A percentile compares a stretch with the other conserved stretches of the same genome.
Evolutionary conservation across 1,140 invertebrate species (phyloP).

Genomic region (Drosophila obscura): DNA sequence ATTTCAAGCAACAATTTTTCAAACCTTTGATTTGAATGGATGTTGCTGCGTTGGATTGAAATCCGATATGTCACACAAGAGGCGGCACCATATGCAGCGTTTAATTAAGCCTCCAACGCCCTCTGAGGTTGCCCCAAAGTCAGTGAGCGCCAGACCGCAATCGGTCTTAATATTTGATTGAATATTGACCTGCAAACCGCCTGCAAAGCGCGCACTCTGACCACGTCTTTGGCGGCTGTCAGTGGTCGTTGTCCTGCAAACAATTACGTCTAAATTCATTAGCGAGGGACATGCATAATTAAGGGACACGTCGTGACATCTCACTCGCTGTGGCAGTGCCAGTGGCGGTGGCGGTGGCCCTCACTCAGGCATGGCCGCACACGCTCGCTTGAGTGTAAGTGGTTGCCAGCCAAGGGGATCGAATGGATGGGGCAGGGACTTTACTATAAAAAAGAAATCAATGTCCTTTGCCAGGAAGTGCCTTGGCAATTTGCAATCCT

Average conservation of each 20-base stretch:
- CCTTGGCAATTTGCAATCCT: conserved; percentile 82
- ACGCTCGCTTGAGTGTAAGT: background rate
- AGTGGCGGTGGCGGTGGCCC: background rate
- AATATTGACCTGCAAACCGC: conserved; percentile 54
- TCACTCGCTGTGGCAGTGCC: background rate
- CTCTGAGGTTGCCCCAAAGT: conserved; percentile 38
- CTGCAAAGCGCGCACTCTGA: conserved; percentile 21
- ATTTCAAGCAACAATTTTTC: background rate
- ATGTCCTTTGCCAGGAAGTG: conserved; percentile 73
- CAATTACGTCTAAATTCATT: conserved; percentile 66
- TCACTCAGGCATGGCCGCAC: conserved; percentile 11
- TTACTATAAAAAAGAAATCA: conserved; percentile 58
- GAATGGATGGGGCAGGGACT: conserved; percentile 16
- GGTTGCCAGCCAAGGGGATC: conserved; percentile 7
- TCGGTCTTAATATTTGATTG: conserved; percentile 53
- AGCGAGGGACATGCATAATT: conserved; percentile 58
- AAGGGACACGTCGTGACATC: conserved; percentile 37
- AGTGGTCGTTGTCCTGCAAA: conserved; percentile 35
- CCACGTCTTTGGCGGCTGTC: conserved; percentile 36
- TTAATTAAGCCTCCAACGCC: conserved; percentile 33
- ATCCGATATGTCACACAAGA: conserved; percentile 21
- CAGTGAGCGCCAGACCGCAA: conserved; percentile 48
- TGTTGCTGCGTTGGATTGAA: conserved; percentile 3
- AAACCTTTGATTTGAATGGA: background rate
- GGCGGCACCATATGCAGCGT: background rate